These are phyloP conservation scores for Chelon labrosus DNA, from an alignment of 2,797 vertebrate genomes.

Conservation along the genomic window DNA sequence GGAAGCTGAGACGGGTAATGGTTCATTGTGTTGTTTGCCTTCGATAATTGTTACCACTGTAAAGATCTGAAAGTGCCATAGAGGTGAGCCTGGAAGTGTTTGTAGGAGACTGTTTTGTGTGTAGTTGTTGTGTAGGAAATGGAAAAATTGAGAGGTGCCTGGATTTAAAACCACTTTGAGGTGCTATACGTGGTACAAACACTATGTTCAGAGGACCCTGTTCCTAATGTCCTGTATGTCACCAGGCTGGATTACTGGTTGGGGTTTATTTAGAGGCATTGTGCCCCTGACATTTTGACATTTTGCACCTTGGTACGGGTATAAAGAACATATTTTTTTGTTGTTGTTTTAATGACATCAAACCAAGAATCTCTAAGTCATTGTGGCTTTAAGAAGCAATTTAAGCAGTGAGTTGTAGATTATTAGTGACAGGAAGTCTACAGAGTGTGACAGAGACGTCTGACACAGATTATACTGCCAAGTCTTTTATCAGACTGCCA, in stretches of 20 bases:
- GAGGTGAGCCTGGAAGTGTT: conserved; percentile 73
- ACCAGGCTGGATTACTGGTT: conserved; percentile 18
- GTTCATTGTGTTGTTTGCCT: conserved; percentile 76
- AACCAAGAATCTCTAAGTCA: conserved; percentile 43
- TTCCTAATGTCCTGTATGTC: conserved; percentile 43
- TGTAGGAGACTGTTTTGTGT: conserved; percentile 55
- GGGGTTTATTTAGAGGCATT: conserved; percentile 15
- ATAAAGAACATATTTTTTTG: conserved; percentile 35
- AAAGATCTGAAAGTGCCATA: conserved; percentile 84
- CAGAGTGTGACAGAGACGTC: conserved; percentile 23
- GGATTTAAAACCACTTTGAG: conserved; percentile 64
- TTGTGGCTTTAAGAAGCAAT: conserved; percentile 33
- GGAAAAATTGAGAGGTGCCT: conserved; percentile 55
- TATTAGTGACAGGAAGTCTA: conserved; percentile 28
- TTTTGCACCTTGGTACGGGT: conserved; percentile 60
- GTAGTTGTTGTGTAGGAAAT: conserved; percentile 57
- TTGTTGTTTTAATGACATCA: conserved; percentile 29
- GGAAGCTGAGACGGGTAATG: conserved; percentile 69
- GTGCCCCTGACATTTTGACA: conserved; percentile 28
- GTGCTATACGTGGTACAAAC: conserved; percentile 54
- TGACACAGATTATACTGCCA: conserved; percentile 41
- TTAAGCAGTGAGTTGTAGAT: conserved; percentile 46
- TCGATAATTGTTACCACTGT: conserved; percentile 75
- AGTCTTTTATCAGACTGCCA: conserved; percentile 48
- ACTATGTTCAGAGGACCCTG: conserved; percentile 31